Conservation (phyloP, 2,797 vertebrate genomes). For the Scolopax bukidnonensis region DNA sequence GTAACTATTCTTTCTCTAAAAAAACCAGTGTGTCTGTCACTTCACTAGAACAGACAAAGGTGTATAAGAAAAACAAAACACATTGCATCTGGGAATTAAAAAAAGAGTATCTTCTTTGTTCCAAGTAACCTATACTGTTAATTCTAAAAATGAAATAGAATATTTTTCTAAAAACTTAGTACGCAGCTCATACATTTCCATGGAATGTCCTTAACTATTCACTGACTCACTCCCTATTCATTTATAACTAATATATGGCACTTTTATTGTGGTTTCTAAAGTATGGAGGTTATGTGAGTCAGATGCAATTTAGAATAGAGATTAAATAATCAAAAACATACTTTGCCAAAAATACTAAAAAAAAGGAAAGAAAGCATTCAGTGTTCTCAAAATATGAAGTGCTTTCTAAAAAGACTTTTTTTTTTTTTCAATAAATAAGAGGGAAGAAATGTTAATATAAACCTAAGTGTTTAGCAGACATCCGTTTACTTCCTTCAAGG, state of each 20-base stretch:
- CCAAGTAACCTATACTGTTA: slow-evolving; percentile 31
- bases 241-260: slow-evolving; percentile 71
- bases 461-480: slow-evolving; percentile 64
- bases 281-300: slow-evolving; percentile 72
- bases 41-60: slow-evolving; percentile 13
- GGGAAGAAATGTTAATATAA: slow-evolving; percentile 67
- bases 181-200: slow-evolving; percentile 31
- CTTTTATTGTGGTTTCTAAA: slow-evolving; percentile 76
- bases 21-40: slow-evolving; percentile 1
- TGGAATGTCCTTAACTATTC: slow-evolving; percentile 70
- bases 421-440: slow-evolving; percentile 48
- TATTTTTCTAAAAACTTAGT: slow-evolving; percentile 49
- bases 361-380: slow-evolving; percentile 21
- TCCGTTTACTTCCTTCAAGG: slow-evolving; percentile 65
- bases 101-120: slow-evolving; percentile 31
- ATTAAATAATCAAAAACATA: slow-evolving; percentile 76
- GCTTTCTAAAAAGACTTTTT: slow-evolving; percentile 61
- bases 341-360: slow-evolving; percentile 63
- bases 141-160: slow-evolving; percentile 53
- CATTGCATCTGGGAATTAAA: slow-evolving; percentile 36
- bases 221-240: slow-evolving; percentile 73
- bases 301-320: slow-evolving; percentile 72
- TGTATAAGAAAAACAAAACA: slow-evolving; percentile 46
- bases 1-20: slow-evolving; percentile 26
- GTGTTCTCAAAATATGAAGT: slow-evolving; percentile 70